These are phyloP conservation scores for Anabas testudineus DNA, from an alignment of 2,797 vertebrate species.

Conservation along the genomic window DNA sequence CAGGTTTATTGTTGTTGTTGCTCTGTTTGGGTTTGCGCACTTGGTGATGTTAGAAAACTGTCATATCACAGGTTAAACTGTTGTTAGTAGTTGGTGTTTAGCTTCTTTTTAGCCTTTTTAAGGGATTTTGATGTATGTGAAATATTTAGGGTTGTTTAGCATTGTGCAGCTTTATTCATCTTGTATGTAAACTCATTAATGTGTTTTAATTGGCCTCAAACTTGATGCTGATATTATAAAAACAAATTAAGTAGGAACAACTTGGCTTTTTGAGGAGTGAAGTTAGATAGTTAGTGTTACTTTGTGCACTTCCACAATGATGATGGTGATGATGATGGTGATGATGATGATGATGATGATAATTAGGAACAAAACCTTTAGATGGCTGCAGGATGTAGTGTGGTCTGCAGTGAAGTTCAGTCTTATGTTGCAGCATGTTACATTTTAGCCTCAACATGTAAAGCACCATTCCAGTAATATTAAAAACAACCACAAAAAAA, in stretches of 20 bases:
- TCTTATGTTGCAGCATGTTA: neutral
- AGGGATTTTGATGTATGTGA: too few relatives aligned
- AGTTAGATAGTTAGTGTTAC: too few relatives aligned
- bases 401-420: neutral
- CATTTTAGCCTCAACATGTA: neutral
- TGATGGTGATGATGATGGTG: too few relatives aligned
- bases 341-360: too few relatives aligned
- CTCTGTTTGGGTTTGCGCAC: neutral
- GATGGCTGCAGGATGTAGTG: too few relatives aligned
- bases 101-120: neutral
- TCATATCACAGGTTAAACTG: too few relatives aligned
- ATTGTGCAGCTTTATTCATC: slow-evolving; percentile 8
- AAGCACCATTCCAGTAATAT: neutral
- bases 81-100: neutral
- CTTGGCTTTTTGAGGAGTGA: neutral
- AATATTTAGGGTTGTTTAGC: too few relatives aligned
- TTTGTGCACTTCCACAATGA: neutral
- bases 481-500: neutral
- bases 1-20: neutral
- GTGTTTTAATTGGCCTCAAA: slow-evolving; percentile 2
- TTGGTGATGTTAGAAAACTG: neutral
- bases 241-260: neutral
- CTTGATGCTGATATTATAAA: neutral
- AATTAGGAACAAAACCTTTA: too few relatives aligned
- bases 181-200: neutral